These are phyloP conservation scores for Thomomys bottae DNA, from an alignment of 2,113 vertebrate genomes.

Conservation along the genomic window DNA sequence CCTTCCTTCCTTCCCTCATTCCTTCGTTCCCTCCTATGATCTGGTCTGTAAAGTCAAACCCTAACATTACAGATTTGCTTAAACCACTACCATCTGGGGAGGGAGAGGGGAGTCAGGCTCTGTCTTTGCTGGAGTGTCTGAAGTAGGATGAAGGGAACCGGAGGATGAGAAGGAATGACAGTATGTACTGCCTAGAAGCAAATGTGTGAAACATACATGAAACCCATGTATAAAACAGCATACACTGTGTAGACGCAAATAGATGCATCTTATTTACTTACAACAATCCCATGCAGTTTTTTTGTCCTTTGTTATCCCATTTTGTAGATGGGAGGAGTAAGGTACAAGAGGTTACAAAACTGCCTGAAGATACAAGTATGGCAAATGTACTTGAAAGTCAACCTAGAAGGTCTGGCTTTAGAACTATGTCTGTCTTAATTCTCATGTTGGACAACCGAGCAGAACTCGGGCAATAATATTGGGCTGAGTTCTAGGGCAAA, in stretches of 20 bases:
- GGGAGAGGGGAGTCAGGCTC: background rate
- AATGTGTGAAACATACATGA: too few species aligned
- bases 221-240: too few species aligned
- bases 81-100: background rate
- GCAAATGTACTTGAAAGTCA: background rate
- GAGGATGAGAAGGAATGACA: background rate
- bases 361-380: background rate
- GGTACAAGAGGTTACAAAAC: background rate
- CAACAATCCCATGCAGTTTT: rapidly evolving
- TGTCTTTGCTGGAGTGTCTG: background rate
- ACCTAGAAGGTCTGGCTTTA: background rate
- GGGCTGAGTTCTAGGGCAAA: background rate
- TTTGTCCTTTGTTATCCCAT: background rate
- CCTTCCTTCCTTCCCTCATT: too few species aligned
- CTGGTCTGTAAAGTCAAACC: background rate
- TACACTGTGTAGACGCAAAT: background rate
- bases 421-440: background rate
- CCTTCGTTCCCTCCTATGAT: background rate
- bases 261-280: background rate
- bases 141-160: background rate
- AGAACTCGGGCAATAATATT: background rate
- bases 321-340: background rate
- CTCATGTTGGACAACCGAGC: background rate
- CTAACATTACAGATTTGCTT: conserved; percentile 5
- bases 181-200: too few species aligned